Base-by-base conservation (phyloP, 2,888 invertebrate species). In the Resseliella maxima region DNA sequence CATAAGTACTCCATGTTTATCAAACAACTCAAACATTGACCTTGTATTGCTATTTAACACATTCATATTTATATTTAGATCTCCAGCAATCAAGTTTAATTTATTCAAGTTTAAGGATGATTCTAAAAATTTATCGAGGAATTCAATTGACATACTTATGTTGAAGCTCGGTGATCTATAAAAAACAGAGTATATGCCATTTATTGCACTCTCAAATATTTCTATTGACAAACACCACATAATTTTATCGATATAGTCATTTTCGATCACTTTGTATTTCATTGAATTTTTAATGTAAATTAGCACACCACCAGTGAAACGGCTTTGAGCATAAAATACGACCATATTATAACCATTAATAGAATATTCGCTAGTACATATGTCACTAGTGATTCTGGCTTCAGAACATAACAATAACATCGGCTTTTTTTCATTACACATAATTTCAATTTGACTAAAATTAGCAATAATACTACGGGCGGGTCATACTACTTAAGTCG, bases 1-100 rank as follows among this genome's bases (percentile, higher is more conserved):
- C 24, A 8, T 2, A 2, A 24, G n/a, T 12, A 24, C 6, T 2
- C 59, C 59, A 12, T 59, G 27, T 59, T 59, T 59, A 59, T 59
- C 59, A 1, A 59, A 10, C 15, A 50, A 21, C 18, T 21, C 15
- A 50, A 24, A 24, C 24, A 59, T 3, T 12, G 18, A 24, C 24
- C 27, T n/a, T 24, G 59, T 24, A 27, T 59, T 59, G 5, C 3
- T 2, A 18, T 59, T 59, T 3, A 24, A 2, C 0, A 1, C 59
- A 12, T 24, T 59, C 59, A 59, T 59, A 27, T 59, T 59, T 59
- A 59, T 59, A 59, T 59, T 59, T 24, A 59, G 3, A 59, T 59
- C 59, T 2, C 59, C 59, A 3, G 24, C 59, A 6, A 27, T 27
- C 5, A 59, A 3, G 12, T 59, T 59, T 24, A 59, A 6, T 59